phyloP scores from a whole-genome alignment of 1,140 invertebrate species.

The Drosophila baimaii region DNA sequence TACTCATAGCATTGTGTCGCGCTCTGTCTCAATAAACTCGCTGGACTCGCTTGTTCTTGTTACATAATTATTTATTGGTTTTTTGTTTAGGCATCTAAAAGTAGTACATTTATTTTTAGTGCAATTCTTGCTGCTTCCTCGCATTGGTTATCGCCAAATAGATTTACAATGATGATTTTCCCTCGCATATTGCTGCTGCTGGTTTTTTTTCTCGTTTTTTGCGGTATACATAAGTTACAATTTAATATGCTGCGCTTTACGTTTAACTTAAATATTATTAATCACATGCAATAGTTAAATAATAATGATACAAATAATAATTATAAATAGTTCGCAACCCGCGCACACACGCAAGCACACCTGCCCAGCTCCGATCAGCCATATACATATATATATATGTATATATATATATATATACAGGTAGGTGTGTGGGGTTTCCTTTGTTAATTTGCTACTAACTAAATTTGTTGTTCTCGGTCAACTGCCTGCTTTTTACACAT shows the following conservation, averaged over 20 bases:
- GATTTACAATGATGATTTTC: conserved; percentile 53
- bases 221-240: conserved; percentile 82
- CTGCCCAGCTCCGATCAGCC: conserved; percentile 9
- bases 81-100: conserved; percentile 77
- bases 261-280: conserved; percentile 83
- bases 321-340: conserved; percentile 74
- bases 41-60: conserved; percentile 58
- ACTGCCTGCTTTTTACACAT: conserved; percentile 75
- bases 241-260: conserved; percentile 78
- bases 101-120: conserved; percentile 77
- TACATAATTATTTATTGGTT: conserved; percentile 74
- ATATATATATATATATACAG: conserved; percentile 49
- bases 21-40: conserved; percentile 52
- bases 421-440: conserved; percentile 26
- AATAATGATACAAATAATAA: conserved; percentile 79
- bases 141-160: conserved; percentile 50
- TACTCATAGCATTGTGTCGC: conserved; percentile 34
- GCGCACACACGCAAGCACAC: conserved; percentile 34
- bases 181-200: conserved; percentile 26
- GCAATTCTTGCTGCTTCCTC: conserved; percentile 43
- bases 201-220: conserved; percentile 26
- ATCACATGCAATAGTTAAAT: conserved; percentile 83
- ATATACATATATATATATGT: conserved; percentile 49
- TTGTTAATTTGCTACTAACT: conserved; percentile 81
- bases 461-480: conserved; percentile 63